Base-by-base conservation (phyloP, 2,797 vertebrate species). In the Amniataba percoides region DNA sequence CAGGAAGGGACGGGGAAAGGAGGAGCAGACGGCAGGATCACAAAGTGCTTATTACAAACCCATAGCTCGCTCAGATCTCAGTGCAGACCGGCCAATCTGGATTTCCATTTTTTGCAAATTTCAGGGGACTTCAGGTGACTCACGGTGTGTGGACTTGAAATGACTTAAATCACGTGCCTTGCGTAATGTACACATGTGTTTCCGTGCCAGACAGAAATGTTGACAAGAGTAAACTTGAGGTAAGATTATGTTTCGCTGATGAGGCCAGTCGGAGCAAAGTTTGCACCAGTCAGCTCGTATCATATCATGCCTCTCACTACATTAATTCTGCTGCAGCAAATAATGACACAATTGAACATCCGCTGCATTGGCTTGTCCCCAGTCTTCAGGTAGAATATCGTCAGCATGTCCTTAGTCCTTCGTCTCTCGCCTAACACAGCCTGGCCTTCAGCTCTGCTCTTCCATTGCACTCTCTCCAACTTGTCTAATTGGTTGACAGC, bases 231-330 rank as follows among this genome's bases (percentile, higher is more conserved):
- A 36, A 80, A 80, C 31, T 46, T 5, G 48, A 72, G 75, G 19
- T 25, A 9, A 25, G 71, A 78, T 83, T 57, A 40, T 21, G 59
- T 86, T 86, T 76, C 19, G 68, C 70, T 77, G 70, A 86, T 81
- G 1, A 75, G 27, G 59, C 77, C 70, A 6, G 48, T 57, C n/a
- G 14, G 46, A 52, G 18, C 19, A 16, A 58, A 27, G 67, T 56
- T 72, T 43, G 36, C 60, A 49, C 1, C 5, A 51, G 25, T 84
- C 83, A 79, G 81, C 84, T 63, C 2, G 65, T 76, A 69, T 86
- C 74, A 42, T 21, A 69, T 78, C 48, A 18, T n/a, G 34, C 64
- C 62, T 69, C 55, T 63, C 39, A 13, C 43, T 43, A 46, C 46
- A 71, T 72, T 67, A 19, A 78, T 65, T 62, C 62, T 58, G 52